Base-by-base conservation (phyloP, 1,140 invertebrate species). In the Maniola jurtina region DNA sequence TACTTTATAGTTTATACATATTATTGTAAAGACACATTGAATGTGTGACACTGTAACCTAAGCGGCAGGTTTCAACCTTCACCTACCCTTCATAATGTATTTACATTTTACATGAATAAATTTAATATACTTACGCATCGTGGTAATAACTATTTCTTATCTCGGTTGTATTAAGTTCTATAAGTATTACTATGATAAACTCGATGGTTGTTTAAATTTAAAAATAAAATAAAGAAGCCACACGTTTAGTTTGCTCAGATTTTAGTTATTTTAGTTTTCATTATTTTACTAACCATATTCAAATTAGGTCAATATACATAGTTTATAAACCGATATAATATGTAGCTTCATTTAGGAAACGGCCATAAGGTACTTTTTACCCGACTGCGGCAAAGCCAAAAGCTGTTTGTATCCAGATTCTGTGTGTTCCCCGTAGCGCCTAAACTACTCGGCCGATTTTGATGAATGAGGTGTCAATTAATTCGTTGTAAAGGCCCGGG, bases 121-220 rank as follows among this genome's bases (percentile, higher is more conserved):
- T 25, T 52, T 15, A n/a, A 48, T 48, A 48, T 48, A 48, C 4
- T 4, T 47, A 47, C 14, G 15, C 58, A 40, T 35, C 59, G 13
- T 48, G 11, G 14, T 61, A 52, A 52, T 61, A 15, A 48, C 33
- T 61, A 61, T 61, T 50, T 50, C 59, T 61, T 61, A 61, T 61
- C 42, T 50, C 45, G 48, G 7, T 25, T 52, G 25, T 52, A 52
- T 16, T 52, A 52, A 52, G 7, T 25, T 0, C 15, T 6, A 16
- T 52, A 16, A 25, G 40, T 42, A 42, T 42, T 25, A 13, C 7
- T 25, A 25, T n/a, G 45, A 48, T 48, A 48, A 48, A 52, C 14
- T 8, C 10, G 7, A 52, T 25, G 48, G 48, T 52, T 52, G 48
- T 52, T 16, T 52, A 52, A 52, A 52, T 52, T 16, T 52, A 52